Conservation (phyloP, 2,888 invertebrate species). For the Carcina quercana region DNA sequence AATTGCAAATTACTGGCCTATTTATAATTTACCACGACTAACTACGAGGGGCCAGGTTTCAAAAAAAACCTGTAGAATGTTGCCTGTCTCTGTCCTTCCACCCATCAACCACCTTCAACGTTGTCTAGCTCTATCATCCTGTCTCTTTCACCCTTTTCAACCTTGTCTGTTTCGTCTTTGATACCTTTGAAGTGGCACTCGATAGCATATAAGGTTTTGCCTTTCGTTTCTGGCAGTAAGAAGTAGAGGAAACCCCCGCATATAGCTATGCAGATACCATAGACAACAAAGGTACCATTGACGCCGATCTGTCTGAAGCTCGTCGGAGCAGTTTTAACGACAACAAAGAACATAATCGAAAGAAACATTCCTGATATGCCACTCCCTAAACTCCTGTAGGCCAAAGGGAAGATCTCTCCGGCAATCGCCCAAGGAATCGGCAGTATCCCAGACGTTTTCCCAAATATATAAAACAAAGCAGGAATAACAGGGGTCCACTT, state of each 20-base stretch:
- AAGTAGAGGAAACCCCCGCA: conserved; percentile 74
- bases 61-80: conserved; percentile 36
- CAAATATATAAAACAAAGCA: conserved; percentile 71
- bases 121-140: conserved; percentile 49
- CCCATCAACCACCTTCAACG: conserved; percentile 53
- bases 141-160: conserved; percentile 35
- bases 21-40: not conserved
- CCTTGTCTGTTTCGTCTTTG: conserved; percentile 17
- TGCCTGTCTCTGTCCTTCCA: conserved; percentile 6
- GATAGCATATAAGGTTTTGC: conserved; percentile 79
- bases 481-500: conserved; percentile 66
- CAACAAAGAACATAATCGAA: conserved; percentile 77
- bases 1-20: too few species aligned
- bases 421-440: conserved; percentile 83
- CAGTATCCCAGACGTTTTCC: conserved; percentile 74
- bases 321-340: conserved; percentile 78
- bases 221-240: conserved; percentile 80
- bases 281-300: conserved; percentile 75
- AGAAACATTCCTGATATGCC: conserved; percentile 77
- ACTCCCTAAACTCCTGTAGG: conserved; percentile 77
- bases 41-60: conserved; percentile 1
- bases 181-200: conserved; percentile 71
- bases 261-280: conserved; percentile 67
- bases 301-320: conserved; percentile 69
- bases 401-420: conserved; percentile 79